These are phyloP conservation scores for Girardinus metallicus DNA, from an alignment of 2,797 vertebrate species.

Conservation along the genomic window DNA sequence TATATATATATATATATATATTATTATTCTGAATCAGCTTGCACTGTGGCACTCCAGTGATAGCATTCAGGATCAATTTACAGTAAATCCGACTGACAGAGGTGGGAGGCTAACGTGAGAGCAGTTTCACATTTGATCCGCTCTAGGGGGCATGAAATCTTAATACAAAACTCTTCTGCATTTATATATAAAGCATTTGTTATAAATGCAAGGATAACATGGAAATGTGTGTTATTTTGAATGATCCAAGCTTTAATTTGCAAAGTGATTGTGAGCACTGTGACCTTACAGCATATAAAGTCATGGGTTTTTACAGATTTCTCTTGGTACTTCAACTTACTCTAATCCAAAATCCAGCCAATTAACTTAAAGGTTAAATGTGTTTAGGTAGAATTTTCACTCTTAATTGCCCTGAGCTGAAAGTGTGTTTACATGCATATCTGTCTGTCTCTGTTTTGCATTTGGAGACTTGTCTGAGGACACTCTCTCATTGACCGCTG, in stretches of 20 bases:
- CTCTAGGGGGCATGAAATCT: too few species aligned
- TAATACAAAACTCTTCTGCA: too few species aligned
- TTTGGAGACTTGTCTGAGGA: not conserved
- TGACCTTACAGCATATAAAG: not conserved
- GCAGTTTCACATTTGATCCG: not conserved
- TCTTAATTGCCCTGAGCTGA: not conserved
- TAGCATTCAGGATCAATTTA: not conserved
- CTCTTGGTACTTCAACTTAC: not conserved
- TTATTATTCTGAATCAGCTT: not conserved
- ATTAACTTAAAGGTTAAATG: not conserved
- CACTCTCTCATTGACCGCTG: not conserved
- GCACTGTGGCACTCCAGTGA: not conserved
- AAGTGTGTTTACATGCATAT: not conserved
- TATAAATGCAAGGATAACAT: too few species aligned
- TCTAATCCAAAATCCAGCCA: not conserved
- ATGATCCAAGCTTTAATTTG: not conserved
- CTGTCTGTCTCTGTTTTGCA: not conserved
- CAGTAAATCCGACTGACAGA: not conserved
- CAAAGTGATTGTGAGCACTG: not conserved
- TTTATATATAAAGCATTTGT: too few species aligned
- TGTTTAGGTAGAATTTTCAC: not conserved
- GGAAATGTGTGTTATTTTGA: too few species aligned
- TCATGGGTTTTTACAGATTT: not conserved
- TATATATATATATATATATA: too few species aligned
- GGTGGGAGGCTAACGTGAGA: not conserved